These are phyloP conservation scores for Brachionus rotundiformis DNA, from an alignment of 1,140 invertebrate species.

Conservation along the genomic window DNA sequence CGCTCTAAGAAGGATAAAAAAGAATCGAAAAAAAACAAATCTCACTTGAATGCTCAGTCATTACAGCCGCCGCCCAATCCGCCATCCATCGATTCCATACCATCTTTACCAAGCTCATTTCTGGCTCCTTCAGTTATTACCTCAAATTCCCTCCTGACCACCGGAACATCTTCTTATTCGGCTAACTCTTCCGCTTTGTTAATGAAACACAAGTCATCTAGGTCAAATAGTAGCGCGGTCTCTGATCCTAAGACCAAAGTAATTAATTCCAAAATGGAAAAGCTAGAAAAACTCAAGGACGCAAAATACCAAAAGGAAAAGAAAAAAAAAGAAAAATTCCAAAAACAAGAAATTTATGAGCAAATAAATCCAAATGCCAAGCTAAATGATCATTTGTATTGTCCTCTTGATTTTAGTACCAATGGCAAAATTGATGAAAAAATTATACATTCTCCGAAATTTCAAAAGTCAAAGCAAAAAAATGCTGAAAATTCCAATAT, in stretches of 20 bases:
- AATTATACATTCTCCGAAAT: background rate
- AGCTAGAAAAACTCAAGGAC: constrained; percentile 27
- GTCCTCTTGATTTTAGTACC: constrained; percentile 36
- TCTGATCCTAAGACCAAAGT: background rate
- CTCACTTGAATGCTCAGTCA: background rate
- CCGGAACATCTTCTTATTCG: constrained; percentile 35
- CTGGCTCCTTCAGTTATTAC: constrained; percentile 2
- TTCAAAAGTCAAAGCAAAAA: background rate
- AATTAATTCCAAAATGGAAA: constrained; percentile 34
- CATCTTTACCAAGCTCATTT: constrained; percentile 37
- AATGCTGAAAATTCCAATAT: background rate
- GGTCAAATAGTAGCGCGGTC: background rate
- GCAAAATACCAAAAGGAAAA: background rate
- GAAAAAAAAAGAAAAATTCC: background rate
- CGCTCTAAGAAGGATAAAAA: constrained; percentile 14
- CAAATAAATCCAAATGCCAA: constrained; percentile 31
- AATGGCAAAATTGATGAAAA: background rate
- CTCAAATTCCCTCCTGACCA: background rate
- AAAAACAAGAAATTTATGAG: constrained; percentile 38
- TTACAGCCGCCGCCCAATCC: constrained; percentile 4
- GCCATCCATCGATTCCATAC: constrained; percentile 38
- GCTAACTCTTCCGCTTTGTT: constrained; percentile 5
- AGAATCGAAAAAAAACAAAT: constrained; percentile 36
- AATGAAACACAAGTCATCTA: constrained; percentile 24
- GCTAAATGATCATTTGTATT: constrained; percentile 48